Base-by-base conservation (phyloP, 2,888 invertebrate species). In the Limenitis camilla region DNA sequence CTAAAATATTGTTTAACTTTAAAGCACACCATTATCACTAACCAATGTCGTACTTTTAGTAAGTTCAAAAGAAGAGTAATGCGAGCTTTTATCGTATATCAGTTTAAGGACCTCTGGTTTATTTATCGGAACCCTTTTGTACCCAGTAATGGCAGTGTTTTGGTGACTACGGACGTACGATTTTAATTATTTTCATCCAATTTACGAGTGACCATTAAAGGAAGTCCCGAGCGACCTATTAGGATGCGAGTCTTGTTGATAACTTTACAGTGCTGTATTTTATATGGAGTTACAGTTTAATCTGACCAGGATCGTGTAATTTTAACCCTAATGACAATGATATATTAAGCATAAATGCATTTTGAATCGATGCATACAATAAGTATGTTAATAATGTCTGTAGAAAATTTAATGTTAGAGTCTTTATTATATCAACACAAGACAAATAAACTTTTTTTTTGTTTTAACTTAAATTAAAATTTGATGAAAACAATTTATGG, bases 161-260 rank as follows among this genome's bases (percentile, higher is more conserved):
- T 81, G 84, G 85, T 76, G 79, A 68, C 71, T 72, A 73, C 65
- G 78, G 76, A 75, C 67, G 78, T 72, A 76, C 78, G 78, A 82
- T 87, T 87, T 86, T 86, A 87, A 86, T 87, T 87, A 86, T 87
- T 86, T 86, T 84, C 85, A 79, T 78, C 75, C 85, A 86, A 86
- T 87, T 87, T 87, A 87, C 86, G 85, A 82, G 81, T 81, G 75
- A 74, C 81, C 81, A 81, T 86, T 86, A 86, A 82, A 85, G 83
- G 72, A 81, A 70, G 76, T 76, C 87, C 82, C 81, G 65, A 60
- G 79, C 59, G 82, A 69, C 75, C 81, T 85, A 82, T 85, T 85
- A 82, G 77, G 73, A 73, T 74, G 71, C 76, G 71, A 73, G 74
- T 78, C 82, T 83, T 83, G 83, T 78, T 85, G 84, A 86, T 85